Evolutionary conservation across 2,888 invertebrate genomes (phyloP), one percentile per base, ranked within the genome.

Genomic region (Cantharis rustica): DNA sequence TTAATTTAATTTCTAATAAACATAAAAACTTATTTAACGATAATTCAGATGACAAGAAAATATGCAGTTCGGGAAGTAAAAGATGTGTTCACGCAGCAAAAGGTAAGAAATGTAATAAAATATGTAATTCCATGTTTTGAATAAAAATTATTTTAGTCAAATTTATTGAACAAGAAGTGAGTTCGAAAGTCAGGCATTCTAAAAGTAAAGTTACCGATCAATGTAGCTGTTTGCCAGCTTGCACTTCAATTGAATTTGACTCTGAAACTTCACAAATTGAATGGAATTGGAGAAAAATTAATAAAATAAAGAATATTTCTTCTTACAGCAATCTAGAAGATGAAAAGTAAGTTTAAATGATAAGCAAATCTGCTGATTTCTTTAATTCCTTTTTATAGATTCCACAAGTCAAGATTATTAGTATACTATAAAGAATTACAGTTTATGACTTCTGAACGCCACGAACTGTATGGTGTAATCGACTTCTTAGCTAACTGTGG

Each of bases 401-500:
- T 75, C 10, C 86, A 89, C 80, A 88, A 89, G 85, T 89, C 93
- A 0, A 90, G 91, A 2, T 89, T 93, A 10, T 90, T 20, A 13
- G 31, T 94, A 68, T 94, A 93, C 88, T 94, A 94, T 88, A 94
- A 93, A 85, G 93, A 94, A 83, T 91, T 92, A 3, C 89, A 90
- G 63, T 91, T 90, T 80, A 88, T 90, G 47, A 89, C 91, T 0
- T 90, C 90, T 73, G 89, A 89, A 73, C 88, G 91, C 10, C 90
- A 91, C 63, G 91, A 91, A 82, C 82, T 91, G 68, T 91, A 90
- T 79, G 91, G 91, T 0, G 80, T 87, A 73, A 90, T 90, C 0
- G 91, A 92, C 83, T 91, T 92, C 83, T 84, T 91, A 3, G 90
- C 91, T 79, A 90, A 90, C 83, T 90, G 90, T 76, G 91, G 91